Conservation (phyloP, 2,113 vertebrate genomes). For the Dasyprocta punctata region DNA sequence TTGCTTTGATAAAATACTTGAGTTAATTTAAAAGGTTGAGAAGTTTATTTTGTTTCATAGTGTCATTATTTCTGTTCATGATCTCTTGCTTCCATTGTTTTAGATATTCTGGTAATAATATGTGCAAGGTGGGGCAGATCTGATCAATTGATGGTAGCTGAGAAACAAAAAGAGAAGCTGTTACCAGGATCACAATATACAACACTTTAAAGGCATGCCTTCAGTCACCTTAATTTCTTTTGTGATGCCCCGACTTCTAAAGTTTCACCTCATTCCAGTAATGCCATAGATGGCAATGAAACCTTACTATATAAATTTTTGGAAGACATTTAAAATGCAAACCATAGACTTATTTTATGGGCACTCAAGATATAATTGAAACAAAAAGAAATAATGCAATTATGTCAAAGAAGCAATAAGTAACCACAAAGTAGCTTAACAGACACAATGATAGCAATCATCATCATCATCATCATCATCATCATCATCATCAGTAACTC, state of each 20-base stretch:
- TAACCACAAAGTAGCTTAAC: not conserved
- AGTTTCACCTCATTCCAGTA: not conserved
- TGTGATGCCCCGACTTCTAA: not conserved
- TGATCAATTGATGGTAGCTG: not conserved
- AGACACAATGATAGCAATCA: not conserved
- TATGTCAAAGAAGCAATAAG: not conserved
- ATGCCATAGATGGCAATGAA: not conserved
- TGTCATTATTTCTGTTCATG: not conserved
- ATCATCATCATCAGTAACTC: no score
- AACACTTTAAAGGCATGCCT: not conserved
- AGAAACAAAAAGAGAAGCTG: not conserved
- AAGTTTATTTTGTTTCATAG: not conserved
- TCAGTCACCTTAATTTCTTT: not conserved
- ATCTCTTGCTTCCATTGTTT: not conserved
- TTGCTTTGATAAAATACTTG: not conserved
- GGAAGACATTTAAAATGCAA: not conserved
- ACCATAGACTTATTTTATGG: not conserved
- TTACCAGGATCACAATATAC: not conserved
- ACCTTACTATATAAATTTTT: not conserved
- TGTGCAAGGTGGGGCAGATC: not conserved
- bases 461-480: not conserved
- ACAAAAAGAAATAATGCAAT: not conserved
- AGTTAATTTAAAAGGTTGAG: not conserved
- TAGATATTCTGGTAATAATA: not conserved
- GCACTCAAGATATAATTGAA: not conserved